These are phyloP conservation scores for Piprites chloris DNA, from an alignment of 2,113 vertebrate species.

Conservation along the genomic window DNA sequence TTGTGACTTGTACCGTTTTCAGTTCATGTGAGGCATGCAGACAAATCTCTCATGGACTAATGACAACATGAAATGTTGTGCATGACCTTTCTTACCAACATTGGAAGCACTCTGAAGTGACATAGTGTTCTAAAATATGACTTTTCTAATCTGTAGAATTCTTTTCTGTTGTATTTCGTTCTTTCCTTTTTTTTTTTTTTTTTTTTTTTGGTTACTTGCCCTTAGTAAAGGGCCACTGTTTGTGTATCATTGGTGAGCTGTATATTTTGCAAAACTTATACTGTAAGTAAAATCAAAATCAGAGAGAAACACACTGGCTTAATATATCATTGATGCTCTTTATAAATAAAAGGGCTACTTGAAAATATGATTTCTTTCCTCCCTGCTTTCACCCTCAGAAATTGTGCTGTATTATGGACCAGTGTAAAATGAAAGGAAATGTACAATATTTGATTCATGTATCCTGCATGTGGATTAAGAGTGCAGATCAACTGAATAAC, in stretches of 20 bases:
- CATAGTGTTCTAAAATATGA: conserved; percentile 4
- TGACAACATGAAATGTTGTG: conserved; percentile 1
- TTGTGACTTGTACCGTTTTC: background rate
- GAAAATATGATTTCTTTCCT: conserved; percentile 15
- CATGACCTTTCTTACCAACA: conserved; percentile 50
- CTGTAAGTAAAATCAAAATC: conserved; percentile 38
- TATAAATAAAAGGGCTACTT: conserved; percentile 30
- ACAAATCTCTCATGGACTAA: conserved; percentile 8
- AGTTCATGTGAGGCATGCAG: background rate
- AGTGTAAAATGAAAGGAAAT: conserved; percentile 33
- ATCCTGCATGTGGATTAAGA: conserved; percentile 70
- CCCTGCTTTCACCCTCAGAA: background rate
- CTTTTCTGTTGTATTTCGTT: background rate
- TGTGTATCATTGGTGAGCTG: conserved; percentile 33
- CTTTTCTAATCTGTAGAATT: conserved; percentile 32
- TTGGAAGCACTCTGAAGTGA: background rate
- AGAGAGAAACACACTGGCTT: conserved; percentile 37
- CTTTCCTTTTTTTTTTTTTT: background rate
- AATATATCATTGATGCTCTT: conserved; percentile 45
- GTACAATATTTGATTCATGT: conserved; percentile 47
- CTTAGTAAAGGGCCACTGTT: conserved; percentile 1
- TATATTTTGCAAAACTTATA: conserved; percentile 57
- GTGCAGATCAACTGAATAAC: conserved; percentile 26
- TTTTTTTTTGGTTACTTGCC: background rate
- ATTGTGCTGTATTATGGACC: conserved; percentile 15